A percentile compares a stretch with the other conserved stretches of the same genome.
These are phyloP conservation scores for Sebastolobus alascanus DNA, from an alignment of 2,797 vertebrate genomes.

Conservation along the genomic window DNA sequence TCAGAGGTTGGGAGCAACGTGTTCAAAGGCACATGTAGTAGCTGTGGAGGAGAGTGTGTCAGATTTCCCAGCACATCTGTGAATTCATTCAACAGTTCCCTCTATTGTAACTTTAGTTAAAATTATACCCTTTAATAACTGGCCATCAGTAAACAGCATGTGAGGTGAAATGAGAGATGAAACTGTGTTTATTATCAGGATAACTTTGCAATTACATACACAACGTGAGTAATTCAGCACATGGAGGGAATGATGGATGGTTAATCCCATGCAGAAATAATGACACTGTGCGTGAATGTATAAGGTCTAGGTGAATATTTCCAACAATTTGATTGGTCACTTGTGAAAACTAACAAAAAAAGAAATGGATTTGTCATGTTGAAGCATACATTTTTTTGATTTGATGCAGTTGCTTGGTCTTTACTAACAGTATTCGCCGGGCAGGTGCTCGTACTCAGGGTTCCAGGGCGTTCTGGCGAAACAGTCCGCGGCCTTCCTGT, in stretches of 20 bases:
- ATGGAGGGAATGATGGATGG: neutral
- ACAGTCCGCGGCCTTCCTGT: conserved; percentile 87
- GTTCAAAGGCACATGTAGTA: neutral
- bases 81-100: no score
- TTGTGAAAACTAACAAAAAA: neutral
- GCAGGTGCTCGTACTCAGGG: conserved; percentile 58
- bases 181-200: neutral
- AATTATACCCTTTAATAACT: neutral
- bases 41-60: neutral
- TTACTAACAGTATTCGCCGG: conserved; percentile 65
- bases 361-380: neutral
- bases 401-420: neutral
- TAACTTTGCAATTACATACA: neutral
- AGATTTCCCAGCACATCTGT: neutral
- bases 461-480: conserved; percentile 81
- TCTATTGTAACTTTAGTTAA: neutral
- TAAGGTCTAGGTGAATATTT: no score
- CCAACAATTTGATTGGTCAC: neutral
- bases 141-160: neutral
- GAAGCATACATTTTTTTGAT: neutral
- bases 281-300: neutral
- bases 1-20: neutral
- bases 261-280: neutral
- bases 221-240: no score
- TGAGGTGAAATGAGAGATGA: neutral